These are phyloP conservation scores for Nemurella pictetii DNA, from an alignment of 2,888 invertebrate genomes.

Conservation along the genomic window DNA sequence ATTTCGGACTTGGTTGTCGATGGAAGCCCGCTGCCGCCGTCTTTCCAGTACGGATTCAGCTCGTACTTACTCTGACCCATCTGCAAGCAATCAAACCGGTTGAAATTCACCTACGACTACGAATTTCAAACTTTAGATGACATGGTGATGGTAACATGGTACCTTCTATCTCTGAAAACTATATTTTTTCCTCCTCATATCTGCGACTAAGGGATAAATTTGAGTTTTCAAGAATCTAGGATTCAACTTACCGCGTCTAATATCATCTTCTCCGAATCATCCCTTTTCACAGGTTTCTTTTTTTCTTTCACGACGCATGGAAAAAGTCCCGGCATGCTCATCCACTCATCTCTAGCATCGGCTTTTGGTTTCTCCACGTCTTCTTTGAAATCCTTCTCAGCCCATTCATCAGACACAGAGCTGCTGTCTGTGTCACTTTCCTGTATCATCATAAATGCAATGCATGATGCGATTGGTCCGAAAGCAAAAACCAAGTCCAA, in stretches of 20 bases:
- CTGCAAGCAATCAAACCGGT: slow-evolving; percentile 44
- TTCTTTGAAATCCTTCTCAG: slow-evolving; percentile 56
- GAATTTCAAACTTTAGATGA: too few relatives aligned
- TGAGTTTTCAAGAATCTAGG: too few relatives aligned
- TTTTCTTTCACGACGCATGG: slow-evolving; percentile 50
- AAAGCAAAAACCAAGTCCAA: too few relatives aligned
- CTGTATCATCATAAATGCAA: slow-evolving; percentile 24
- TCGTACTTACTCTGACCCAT: slow-evolving; percentile 75
- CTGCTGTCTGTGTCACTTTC: slow-evolving; percentile 40
- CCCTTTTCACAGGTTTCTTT: slow-evolving; percentile 47
- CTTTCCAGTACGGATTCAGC: slow-evolving; percentile 91
- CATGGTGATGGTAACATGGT: too few relatives aligned
- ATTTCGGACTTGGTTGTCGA: slow-evolving; percentile 51
- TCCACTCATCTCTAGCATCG: slow-evolving; percentile 74
- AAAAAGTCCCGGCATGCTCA: slow-evolving; percentile 66
- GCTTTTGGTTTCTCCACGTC: slow-evolving; percentile 9
- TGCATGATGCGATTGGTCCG: too few relatives aligned
- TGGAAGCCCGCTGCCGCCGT: slow-evolving; percentile 85
- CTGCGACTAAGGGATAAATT: too few relatives aligned
- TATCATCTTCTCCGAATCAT: slow-evolving; percentile 50
- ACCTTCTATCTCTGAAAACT: too few relatives aligned
- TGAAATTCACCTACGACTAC: not conserved
- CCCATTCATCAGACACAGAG: slow-evolving; percentile 62
- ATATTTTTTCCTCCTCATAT: too few relatives aligned
- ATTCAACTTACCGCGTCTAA: slow-evolving; percentile 16